Evolutionary conservation across 2,113 vertebrate species (phyloP).

Genomic region (Chloropsis cyanopogon): DNA sequence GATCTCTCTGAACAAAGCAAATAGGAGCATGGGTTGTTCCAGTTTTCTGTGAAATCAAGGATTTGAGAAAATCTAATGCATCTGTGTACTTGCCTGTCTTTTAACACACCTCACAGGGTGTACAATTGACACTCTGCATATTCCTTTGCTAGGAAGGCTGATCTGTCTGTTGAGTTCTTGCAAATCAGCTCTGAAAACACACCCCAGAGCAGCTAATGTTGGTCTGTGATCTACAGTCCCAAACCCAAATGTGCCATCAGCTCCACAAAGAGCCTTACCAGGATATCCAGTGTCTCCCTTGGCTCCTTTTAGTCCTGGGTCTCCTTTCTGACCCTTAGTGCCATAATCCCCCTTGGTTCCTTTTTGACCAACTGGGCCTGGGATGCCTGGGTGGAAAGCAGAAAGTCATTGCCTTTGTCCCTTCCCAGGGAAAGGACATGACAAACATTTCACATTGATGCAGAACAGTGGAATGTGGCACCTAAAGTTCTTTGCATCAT

Average conservation of each 20-base stretch:
- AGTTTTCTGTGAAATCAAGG: neutral
- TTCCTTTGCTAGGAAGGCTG: neutral
- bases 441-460: neutral
- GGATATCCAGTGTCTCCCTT: neutral
- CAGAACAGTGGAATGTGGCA: neutral
- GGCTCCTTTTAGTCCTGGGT: slow-evolving; percentile 24
- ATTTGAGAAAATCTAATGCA: neutral
- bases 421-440: neutral
- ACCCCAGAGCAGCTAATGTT: neutral
- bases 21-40: neutral
- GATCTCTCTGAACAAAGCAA: neutral
- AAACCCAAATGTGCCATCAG: neutral
- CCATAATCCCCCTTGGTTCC: slow-evolving; percentile 32
- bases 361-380: neutral
- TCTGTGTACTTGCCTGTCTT: neutral
- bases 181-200: neutral
- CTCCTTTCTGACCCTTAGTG: neutral
- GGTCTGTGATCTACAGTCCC: neutral
- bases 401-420: neutral
- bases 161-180: neutral
- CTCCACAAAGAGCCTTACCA: slow-evolving; percentile 37
- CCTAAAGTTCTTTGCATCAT: neutral
- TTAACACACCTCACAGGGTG: neutral
- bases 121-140: neutral
- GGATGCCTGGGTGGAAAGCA: neutral